Base-by-base conservation (phyloP, 2,888 invertebrate genomes). In the Eretmocerus hayati region DNA sequence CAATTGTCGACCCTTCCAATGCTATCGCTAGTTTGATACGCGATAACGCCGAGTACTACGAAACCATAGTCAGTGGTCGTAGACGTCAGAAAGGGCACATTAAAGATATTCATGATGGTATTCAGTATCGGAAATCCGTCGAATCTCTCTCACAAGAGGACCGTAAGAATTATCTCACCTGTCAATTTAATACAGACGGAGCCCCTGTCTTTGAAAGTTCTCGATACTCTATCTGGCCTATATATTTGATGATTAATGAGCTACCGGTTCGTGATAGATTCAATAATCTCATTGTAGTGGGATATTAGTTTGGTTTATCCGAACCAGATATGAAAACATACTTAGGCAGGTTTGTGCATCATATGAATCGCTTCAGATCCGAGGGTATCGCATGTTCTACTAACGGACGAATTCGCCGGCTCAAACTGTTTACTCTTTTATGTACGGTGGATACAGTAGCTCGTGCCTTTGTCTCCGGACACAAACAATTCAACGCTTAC, bases 151-250 rank as follows among this genome's bases (percentile, higher is more conserved):
- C 5, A 22, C 16, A 5, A 16, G 13, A 21, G 26, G 36, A 42
- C 4, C 8, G 20, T 21, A 30, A 42, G 20, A 32, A n/a, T 8
- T 42, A 42, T 32, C 9, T n/a, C 2, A 42, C 30, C 3, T 20
- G 2, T 16, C 31, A 11, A 1, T 18, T 40, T 16, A 40, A 40
- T 30, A 42, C 16, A 11, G 33, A 42, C 18, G 32, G 42, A 8
- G 40, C 40, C 4, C 15, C 26, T 13, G 18, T 16, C 13, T 38
- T 38, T 15, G 2, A 38, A 38, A 33, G 30, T 31, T 48, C 44
- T 8, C 22, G 18, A 15, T 35, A 16, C 16, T 48, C 43, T 16
- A 22, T 43, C 11, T 48, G 48, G 48, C 38, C 46, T 2, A 42
- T 42, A 5, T 48, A 20, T 37, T 5, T 48, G 22, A 42, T 42